Base-by-base conservation (phyloP, 2,797 vertebrate species). In the Pristis pectinata region DNA sequence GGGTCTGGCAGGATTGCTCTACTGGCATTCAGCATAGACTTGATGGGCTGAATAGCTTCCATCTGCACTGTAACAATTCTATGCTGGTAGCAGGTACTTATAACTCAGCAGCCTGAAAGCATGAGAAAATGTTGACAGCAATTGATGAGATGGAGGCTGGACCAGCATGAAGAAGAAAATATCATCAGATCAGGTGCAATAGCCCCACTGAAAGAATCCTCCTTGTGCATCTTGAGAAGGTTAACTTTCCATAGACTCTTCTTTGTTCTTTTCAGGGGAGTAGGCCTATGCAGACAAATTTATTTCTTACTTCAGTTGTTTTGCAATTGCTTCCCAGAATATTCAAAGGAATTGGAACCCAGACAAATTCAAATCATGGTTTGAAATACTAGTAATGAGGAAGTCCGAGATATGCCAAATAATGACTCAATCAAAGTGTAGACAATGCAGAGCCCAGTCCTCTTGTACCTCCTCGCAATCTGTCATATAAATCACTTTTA, bases 331-430 rank as follows among this genome's bases (percentile, higher is more conserved):
- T 91, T 80, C n/a, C 59, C 19, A 67, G 87, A 67, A 67, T 37
- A 19, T 67, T 67, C 15, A n/a, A 91, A 91, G 64, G 85, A 89
- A n/a, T 59, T 89, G 85, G 56, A 89, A 61, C 85, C 19, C 56
- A 37, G 34, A 89, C n/a, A 67, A 67, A 67, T 67, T 91, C n/a
- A 64, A 67, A 91, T 91, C 87, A 9, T 67, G 61, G 59, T 91
- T 67, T 91, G 87, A 91, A 64, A 91, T 67, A n/a, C 30, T n/a
- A 6, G n/a, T 91, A 91, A 91, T 67, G 61, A 67, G n/a, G 64
- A 91, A 91, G 87, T 59, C 64, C 8, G 1, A 3, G 30, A 67
- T 64, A 64, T 91, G 61, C 87, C 87, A 91, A 64, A 24, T 22
- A 0, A 41, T 91, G 87, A 91, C n/a, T 91, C 87, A 89, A 89